phyloP scores from a whole-genome alignment of 2,113 vertebrate genomes.

The Lepidothrix coronata region DNA sequence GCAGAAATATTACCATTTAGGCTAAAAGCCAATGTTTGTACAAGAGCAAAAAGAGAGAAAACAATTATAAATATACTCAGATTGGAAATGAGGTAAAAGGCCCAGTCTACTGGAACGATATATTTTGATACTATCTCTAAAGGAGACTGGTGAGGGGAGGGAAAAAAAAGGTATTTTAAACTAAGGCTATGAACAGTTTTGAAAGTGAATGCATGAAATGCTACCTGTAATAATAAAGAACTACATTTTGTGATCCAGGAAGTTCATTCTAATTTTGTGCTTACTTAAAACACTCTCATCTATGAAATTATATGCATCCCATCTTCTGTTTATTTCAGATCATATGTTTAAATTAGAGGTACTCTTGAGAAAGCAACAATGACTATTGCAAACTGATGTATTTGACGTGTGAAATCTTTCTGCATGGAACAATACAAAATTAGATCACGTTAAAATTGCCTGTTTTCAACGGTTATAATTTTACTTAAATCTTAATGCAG shows the following conservation, averaged over 20 bases:
- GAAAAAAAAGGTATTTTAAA: background rate
- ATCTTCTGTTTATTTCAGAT: background rate
- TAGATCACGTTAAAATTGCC: background rate
- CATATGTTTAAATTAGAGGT: background rate
- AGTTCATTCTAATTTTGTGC: background rate
- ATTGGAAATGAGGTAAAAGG: constrained; percentile 34
- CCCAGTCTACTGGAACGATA: background rate
- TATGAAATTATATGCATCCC: background rate
- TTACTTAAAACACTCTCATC: background rate
- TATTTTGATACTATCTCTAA: background rate
- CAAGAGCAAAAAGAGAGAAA: constrained; percentile 18
- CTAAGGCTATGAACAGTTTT: background rate
- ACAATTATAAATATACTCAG: constrained; percentile 17
- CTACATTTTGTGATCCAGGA: background rate
- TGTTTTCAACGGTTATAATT: background rate
- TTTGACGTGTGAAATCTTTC: background rate
- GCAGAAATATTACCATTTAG: constrained; percentile 1
- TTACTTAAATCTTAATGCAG: background rate
- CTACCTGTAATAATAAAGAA: background rate
- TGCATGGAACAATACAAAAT: background rate
- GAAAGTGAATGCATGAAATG: background rate
- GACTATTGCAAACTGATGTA: background rate
- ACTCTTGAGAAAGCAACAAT: background rate
- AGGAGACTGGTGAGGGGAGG: background rate
- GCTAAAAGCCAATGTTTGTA: constrained; percentile 45